These are phyloP conservation scores for Channa argus DNA, from an alignment of 2,113 vertebrate genomes.

Conservation along the genomic window DNA sequence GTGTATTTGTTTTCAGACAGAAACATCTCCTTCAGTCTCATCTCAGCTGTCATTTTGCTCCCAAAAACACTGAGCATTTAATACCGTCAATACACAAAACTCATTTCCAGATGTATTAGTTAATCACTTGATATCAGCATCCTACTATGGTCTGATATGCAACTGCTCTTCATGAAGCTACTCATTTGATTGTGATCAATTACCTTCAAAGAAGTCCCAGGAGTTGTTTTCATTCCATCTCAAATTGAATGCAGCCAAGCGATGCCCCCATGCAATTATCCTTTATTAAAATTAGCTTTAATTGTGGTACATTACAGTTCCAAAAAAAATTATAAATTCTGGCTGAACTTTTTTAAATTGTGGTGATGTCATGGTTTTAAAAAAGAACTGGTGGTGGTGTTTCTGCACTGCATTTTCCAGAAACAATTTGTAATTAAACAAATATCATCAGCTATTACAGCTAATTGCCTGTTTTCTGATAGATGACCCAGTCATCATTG, in stretches of 20 bases:
- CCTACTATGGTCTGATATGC: not conserved
- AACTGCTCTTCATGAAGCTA: not conserved
- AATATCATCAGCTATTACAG: not conserved
- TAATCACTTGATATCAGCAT: not conserved
- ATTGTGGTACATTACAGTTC: not conserved
- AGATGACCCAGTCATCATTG: no score
- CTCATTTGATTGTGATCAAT: not conserved
- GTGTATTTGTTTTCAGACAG: not conserved
- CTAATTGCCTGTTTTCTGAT: not conserved
- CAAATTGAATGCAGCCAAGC: not conserved
- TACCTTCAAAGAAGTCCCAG: not conserved
- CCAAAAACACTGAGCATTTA: not conserved
- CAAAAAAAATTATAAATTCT: not conserved
- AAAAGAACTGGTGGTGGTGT: not conserved
- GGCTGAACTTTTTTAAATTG: not conserved
- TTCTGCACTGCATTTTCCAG: not conserved
- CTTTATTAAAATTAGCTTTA: constrained; percentile 2
- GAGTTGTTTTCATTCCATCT: not conserved
- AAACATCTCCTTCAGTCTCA: constrained; percentile 8
- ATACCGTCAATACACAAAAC: not conserved
- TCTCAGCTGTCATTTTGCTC: constrained; percentile 5
- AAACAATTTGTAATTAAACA: not conserved
- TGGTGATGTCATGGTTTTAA: not conserved
- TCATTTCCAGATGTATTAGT: not conserved
- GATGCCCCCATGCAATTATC: not conserved